Conservation (phyloP, 1,140 invertebrate species). For the Rhizoglyphus robini region DNA sequence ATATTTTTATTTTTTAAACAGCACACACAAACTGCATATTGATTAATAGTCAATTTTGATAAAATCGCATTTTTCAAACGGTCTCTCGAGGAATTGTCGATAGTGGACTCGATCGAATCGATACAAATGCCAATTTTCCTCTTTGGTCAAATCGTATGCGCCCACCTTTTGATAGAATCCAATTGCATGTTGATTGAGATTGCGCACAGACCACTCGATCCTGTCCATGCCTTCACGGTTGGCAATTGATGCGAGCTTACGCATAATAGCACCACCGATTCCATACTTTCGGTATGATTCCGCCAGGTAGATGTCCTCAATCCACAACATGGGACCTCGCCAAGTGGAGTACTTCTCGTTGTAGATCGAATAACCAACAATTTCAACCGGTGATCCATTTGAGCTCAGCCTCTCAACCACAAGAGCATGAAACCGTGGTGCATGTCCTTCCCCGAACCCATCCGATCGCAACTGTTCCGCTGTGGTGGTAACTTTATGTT, state of each 20-base stretch:
- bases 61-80: no score
- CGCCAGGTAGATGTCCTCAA: constrained; percentile 70
- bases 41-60: no score
- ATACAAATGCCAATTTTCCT: neutral
- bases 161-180: constrained; percentile 46
- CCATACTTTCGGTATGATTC: constrained; percentile 46
- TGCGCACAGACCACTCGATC: constrained; percentile 58
- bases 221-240: constrained; percentile 40
- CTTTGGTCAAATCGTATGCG: neutral
- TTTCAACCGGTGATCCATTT: neutral
- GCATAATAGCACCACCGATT: constrained; percentile 52
- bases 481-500: neutral
- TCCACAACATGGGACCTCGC: constrained; percentile 49
- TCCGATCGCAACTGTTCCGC: neutral
- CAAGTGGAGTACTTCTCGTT: constrained; percentile 41
- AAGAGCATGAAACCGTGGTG: neutral
- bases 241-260: constrained; percentile 50
- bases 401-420: neutral
- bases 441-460: neutral
- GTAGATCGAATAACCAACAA: constrained; percentile 1
- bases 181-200: constrained; percentile 58
- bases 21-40: no score
- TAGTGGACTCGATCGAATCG: neutral
- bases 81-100: neutral
- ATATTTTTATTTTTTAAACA: no score